Evolutionary conservation across 1,140 invertebrate genomes (phyloP).

Genomic region (Bombus superbus): DNA sequence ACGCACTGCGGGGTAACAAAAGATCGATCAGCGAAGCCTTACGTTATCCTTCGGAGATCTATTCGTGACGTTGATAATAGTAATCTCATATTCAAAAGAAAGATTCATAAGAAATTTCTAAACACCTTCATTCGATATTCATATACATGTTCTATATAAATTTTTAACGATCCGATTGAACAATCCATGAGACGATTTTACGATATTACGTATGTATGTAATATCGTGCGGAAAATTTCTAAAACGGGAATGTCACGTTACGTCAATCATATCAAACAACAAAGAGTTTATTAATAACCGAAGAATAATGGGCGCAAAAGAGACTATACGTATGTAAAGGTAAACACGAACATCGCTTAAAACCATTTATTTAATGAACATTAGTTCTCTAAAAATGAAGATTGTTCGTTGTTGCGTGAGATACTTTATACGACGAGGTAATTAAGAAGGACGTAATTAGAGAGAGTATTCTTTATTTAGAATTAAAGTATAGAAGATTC

Average conservation of each 20-base stretch:
- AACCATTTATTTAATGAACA: conserved; percentile 2
- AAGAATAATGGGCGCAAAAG: not conserved
- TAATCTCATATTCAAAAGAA: not conserved
- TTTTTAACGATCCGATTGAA: not conserved
- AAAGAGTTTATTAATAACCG: conserved; percentile 27
- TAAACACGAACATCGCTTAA: not conserved
- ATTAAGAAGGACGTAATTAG: too few relatives aligned
- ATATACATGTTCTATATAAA: not conserved
- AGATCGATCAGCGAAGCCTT: conserved; percentile 62
- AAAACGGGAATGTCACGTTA: conserved; percentile 8
- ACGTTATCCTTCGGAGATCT: conserved; percentile 19
- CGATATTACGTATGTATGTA: not conserved
- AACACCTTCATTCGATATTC: not conserved
- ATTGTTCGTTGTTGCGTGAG: not conserved
- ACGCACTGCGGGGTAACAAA: conserved; percentile 65
- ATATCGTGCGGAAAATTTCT: not conserved
- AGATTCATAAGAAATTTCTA: not conserved
- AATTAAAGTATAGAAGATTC: not conserved
- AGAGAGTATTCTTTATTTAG: too few relatives aligned
- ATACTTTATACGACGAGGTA: not conserved
- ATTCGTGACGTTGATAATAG: conserved; percentile 14
- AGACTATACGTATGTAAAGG: not conserved
- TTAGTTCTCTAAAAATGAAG: not conserved
- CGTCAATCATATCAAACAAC: not conserved
- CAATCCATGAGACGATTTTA: not conserved